Conservation (phyloP, 1,140 invertebrate genomes). For the Rhysida immarginata region DNA sequence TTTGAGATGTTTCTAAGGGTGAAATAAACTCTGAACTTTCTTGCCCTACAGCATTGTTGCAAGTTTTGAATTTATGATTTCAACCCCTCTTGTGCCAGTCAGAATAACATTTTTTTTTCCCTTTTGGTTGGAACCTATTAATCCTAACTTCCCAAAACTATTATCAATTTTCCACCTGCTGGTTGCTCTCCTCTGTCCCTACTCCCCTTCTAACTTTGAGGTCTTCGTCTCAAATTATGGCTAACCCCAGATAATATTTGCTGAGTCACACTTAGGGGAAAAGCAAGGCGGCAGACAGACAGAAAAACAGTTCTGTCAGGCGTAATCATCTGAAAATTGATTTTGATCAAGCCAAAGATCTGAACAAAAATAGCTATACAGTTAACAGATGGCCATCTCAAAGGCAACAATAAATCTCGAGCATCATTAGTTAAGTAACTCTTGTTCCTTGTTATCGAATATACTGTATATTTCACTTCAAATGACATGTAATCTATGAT, state of each 20-base stretch:
- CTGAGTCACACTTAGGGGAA: background rate
- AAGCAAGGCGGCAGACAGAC: background rate
- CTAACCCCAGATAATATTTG: background rate
- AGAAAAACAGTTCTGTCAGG: background rate
- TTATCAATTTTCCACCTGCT: constrained; percentile 5
- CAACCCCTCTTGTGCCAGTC: no score
- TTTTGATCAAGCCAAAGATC: constrained; percentile 2
- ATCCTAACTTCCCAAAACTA: background rate
- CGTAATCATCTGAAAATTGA: constrained; percentile 4
- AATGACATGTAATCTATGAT: no score
- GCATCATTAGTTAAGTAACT: no score
- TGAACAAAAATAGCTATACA: no score
- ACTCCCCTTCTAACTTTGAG: background rate
- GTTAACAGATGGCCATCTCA: no score
- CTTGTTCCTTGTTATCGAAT: no score
- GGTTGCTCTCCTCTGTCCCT: background rate
- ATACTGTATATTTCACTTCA: no score
- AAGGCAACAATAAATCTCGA: no score
- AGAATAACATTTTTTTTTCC: background rate
- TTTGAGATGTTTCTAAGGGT: no score
- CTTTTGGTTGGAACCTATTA: background rate
- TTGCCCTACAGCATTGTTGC: no score
- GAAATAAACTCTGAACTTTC: no score
- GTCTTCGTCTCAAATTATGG: background rate
- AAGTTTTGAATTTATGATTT: no score